Evolutionary conservation across 2,888 invertebrate species (phyloP), one percentile per base, ranked within the genome.

Genomic region (Melanophora roralis): DNA sequence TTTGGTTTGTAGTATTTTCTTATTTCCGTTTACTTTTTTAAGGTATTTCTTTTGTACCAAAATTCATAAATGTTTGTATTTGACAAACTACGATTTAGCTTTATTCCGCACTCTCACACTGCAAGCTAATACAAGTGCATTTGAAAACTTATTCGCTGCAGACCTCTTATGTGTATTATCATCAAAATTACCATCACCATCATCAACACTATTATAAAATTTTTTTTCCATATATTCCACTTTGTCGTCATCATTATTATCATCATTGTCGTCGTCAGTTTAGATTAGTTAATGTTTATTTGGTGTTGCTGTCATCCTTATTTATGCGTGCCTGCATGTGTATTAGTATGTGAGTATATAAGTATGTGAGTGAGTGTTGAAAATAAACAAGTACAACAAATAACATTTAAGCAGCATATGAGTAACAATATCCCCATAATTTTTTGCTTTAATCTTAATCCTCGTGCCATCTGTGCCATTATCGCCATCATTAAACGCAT

Each of bases 201-300:
- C 40, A 43, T 32, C 12, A 4, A 5, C 40, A 45, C 27, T 45
- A 43, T 32, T n/a, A n/a, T n/a, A n/a, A n/a, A n/a, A n/a, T n/a
- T n/a, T n/a, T n/a, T n/a, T n/a, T n/a, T n/a, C n/a, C n/a, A n/a
- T n/a, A n/a, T n/a, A n/a, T n/a, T n/a, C n/a, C n/a, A n/a, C n/a
- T n/a, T n/a, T n/a, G n/a, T 45, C 16, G 7, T 45, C 45, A 43
- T 49, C 23, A 7, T 60, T 19, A 43, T 32, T 36, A 60, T 60
- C 60, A 11, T 60, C 16, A 34, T 49, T 9, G 11, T 32, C n/a
- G 45, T 38, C 47, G 36, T 47, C 36, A 16, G 21, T 47, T 60
- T 16, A 60, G 67, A 78, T 78, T 67, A 72, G 43, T 53, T 69
- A 78, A 78, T 78, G 78, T 64, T 45, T 65, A 65, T 74, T 69